Evolutionary conservation across 2,888 invertebrate species (phyloP).

Genomic region (Dione juno): DNA sequence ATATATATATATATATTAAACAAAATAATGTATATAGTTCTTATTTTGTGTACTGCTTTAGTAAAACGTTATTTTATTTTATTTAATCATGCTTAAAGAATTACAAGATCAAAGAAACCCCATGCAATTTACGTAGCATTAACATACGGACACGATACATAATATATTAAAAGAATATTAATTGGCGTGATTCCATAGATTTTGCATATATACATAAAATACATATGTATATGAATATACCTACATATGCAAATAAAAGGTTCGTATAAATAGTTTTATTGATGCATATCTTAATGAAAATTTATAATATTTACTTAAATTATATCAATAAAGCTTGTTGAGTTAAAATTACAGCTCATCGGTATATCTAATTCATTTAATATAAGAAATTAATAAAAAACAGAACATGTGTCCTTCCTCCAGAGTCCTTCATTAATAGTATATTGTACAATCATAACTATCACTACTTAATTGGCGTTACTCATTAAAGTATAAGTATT

Average conservation of each 20-base stretch:
- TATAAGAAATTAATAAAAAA: too few species aligned
- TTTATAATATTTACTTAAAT: background rate
- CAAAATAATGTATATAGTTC: too few species aligned
- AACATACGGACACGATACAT: background rate
- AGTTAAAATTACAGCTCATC: too few species aligned
- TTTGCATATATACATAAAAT: conserved; percentile 12
- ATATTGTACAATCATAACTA: too few species aligned
- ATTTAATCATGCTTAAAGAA: background rate
- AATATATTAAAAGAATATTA: conserved; percentile 18
- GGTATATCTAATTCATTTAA: too few species aligned
- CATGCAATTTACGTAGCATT: background rate
- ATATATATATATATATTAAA: too few species aligned
- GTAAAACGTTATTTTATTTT: background rate
- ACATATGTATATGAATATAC: background rate
- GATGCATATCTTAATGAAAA: background rate
- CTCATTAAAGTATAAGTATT: too few species aligned
- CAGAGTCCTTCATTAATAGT: too few species aligned
- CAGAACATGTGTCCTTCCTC: too few species aligned
- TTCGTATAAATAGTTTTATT: background rate
- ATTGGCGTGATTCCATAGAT: background rate
- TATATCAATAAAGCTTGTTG: background rate
- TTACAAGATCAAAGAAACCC: background rate
- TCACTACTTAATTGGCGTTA: too few species aligned
- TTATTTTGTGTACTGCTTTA: too few species aligned
- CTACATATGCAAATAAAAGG: too few species aligned